Percentiles rank a stretch among this genome's conserved stretches.
phyloP scores from a whole-genome alignment of 2,888 invertebrate genomes.

The Endomychus coccineus region DNA sequence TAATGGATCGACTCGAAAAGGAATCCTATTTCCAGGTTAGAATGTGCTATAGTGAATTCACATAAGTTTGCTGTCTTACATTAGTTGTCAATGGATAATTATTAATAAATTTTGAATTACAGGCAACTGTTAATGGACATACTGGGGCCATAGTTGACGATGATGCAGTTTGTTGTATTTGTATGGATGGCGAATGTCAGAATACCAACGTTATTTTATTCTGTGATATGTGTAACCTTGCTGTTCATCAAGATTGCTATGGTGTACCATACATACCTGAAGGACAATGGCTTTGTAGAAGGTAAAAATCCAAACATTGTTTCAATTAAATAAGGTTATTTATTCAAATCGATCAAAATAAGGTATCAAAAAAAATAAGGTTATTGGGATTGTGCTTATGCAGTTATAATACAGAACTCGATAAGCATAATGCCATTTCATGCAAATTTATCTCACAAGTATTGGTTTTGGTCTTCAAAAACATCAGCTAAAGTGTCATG shows the following conservation, averaged over 20 bases:
- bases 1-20: conserved; percentile 97
- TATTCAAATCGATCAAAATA: background rate
- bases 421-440: too few relatives aligned
- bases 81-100: background rate
- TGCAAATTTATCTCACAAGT: too few relatives aligned
- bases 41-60: background rate
- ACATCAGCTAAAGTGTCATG: too few relatives aligned
- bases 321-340: background rate
- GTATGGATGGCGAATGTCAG: conserved; percentile 97
- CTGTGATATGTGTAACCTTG: conserved; percentile 99
- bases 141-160: conserved; percentile 81
- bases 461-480: too few relatives aligned
- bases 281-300: conserved; percentile 90
- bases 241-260: conserved; percentile 98
- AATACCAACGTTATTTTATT: conserved; percentile 98
- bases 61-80: background rate
- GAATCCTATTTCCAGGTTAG: conserved; percentile 87
- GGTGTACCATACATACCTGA: conserved; percentile 61
- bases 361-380: background rate
- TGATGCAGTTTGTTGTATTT: conserved; percentile 97
- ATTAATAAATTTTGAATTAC: conserved; percentile 8
- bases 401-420: too few relatives aligned
- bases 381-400: too few relatives aligned
- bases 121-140: conserved; percentile 62
- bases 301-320: conserved; percentile 23